Conservation (phyloP, 2,888 invertebrate genomes). For the Platerodrilus igneus region DNA sequence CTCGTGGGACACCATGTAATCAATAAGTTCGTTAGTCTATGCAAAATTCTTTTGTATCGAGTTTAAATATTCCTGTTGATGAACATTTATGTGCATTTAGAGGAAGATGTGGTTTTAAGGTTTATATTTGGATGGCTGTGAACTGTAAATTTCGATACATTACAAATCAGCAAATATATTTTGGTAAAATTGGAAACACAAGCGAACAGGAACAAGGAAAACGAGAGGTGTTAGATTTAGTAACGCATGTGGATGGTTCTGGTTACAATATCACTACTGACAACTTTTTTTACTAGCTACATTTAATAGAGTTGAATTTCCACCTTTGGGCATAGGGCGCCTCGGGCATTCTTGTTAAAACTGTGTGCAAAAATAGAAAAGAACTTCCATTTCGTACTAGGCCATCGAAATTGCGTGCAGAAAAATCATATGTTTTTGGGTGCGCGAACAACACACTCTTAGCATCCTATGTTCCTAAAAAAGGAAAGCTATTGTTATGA, state of each 20-base stretch:
- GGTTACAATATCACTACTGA: slow-evolving; percentile 3
- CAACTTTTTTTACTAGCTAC: slow-evolving; percentile 5
- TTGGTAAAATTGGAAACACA: slow-evolving; percentile 5
- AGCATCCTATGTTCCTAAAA: slow-evolving; percentile 13
- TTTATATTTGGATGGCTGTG: slow-evolving; percentile 3
- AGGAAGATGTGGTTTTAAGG: not conserved
- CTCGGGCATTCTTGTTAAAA: not conserved
- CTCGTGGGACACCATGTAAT: too few relatives aligned
- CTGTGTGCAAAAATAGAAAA: not conserved
- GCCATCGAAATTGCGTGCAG: slow-evolving; percentile 1
- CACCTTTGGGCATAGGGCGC: not conserved
- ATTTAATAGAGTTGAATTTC: too few relatives aligned
- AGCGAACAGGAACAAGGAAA: slow-evolving; percentile 5
- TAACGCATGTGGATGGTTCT: slow-evolving; percentile 2
- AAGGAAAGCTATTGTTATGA: slow-evolving; percentile 10
- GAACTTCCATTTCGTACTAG: not conserved
- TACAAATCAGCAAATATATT: slow-evolving; percentile 1
- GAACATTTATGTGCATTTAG: not conserved
- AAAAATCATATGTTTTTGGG: slow-evolving; percentile 3
- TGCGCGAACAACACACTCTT: slow-evolving; percentile 5
- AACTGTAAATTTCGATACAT: not conserved
- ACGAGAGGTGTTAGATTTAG: not conserved
- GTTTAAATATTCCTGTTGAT: slow-evolving; percentile 2
- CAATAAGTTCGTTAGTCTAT: slow-evolving; percentile 1
- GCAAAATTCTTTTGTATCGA: not conserved